Evolutionary conservation across 2,113 vertebrate species (phyloP).

Genomic region (Epinephelus moara): DNA sequence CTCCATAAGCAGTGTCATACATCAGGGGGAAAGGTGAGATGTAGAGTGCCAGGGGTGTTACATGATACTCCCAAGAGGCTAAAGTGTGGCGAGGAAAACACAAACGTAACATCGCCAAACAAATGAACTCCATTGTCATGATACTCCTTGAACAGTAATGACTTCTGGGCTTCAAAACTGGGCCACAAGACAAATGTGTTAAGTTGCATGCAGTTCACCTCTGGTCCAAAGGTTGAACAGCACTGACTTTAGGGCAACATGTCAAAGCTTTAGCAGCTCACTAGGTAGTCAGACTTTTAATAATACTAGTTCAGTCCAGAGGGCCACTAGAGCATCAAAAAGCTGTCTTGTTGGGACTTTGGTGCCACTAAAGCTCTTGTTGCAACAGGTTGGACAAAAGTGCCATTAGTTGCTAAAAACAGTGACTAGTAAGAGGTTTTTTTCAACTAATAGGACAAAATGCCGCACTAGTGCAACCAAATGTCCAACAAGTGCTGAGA

Average conservation of each 20-base stretch:
- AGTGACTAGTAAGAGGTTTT: too few relatives aligned
- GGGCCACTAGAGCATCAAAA: too few relatives aligned
- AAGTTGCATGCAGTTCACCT: conserved; percentile 12
- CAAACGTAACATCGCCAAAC: conserved; percentile 28
- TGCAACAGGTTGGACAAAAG: too few relatives aligned
- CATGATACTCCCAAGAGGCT: conserved; percentile 49
- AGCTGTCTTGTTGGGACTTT: too few relatives aligned
- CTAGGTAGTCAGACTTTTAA: too few relatives aligned
- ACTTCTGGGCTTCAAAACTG: conserved; percentile 51
- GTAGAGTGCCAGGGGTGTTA: conserved; percentile 37
- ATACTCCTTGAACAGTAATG: conserved; percentile 26
- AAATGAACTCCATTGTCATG: conserved; percentile 47
- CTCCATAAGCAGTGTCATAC: conserved; percentile 14
- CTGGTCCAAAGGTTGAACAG: not conserved
- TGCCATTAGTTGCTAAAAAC: too few relatives aligned
- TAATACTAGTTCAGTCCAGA: too few relatives aligned
- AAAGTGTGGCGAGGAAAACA: conserved; percentile 32
- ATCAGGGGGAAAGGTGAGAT: conserved; percentile 53
- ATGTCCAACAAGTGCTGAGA: too few relatives aligned
- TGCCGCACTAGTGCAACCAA: too few relatives aligned
- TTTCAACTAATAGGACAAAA: too few relatives aligned
- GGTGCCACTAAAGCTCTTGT: too few relatives aligned
- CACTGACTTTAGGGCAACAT: not conserved
- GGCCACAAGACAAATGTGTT: conserved; percentile 40
- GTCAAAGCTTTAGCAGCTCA: too few relatives aligned